Evolutionary conservation across 2,888 invertebrate species (phyloP).

Genomic region (Troglohyphantes excavatus): DNA sequence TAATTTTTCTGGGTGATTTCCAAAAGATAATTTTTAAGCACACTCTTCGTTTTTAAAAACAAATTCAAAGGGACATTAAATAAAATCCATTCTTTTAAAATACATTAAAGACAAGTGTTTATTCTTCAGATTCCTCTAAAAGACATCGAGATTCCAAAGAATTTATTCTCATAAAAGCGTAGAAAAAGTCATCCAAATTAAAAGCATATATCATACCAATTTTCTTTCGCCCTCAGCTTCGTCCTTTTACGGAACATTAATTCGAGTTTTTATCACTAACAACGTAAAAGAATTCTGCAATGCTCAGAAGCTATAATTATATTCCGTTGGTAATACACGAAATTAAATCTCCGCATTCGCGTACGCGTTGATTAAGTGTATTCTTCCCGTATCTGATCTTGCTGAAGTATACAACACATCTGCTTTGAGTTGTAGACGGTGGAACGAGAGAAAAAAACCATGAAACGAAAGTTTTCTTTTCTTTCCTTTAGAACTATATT

Average conservation of each 20-base stretch:
- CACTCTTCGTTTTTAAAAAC: too few species aligned
- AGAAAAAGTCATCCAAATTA: constrained; percentile 37
- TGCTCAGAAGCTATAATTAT: constrained; percentile 42
- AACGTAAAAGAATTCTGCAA: not conserved
- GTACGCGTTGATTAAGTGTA: constrained; percentile 42
- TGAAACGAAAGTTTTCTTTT: constrained; percentile 9
- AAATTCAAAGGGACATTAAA: too few species aligned
- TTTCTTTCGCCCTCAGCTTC: constrained; percentile 1
- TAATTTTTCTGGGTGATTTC: too few species aligned
- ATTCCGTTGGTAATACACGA: not conserved
- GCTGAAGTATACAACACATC: constrained; percentile 51
- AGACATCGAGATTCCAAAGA: too few species aligned
- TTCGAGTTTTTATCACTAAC: constrained; percentile 16
- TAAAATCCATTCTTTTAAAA: too few species aligned
- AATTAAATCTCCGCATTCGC: constrained; percentile 50
- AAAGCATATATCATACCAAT: constrained; percentile 21
- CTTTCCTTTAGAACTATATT: constrained; percentile 14
- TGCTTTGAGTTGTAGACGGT: constrained; percentile 30
- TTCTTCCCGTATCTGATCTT: constrained; percentile 32
- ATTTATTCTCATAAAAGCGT: not conserved
- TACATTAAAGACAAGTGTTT: too few species aligned
- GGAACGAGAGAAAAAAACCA: not conserved
- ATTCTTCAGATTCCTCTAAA: too few species aligned
- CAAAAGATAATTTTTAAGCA: too few species aligned
- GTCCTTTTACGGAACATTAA: not conserved